Evolutionary conservation across 2,888 invertebrate genomes (phyloP).

Genomic region (Mythimna ferrago): DNA sequence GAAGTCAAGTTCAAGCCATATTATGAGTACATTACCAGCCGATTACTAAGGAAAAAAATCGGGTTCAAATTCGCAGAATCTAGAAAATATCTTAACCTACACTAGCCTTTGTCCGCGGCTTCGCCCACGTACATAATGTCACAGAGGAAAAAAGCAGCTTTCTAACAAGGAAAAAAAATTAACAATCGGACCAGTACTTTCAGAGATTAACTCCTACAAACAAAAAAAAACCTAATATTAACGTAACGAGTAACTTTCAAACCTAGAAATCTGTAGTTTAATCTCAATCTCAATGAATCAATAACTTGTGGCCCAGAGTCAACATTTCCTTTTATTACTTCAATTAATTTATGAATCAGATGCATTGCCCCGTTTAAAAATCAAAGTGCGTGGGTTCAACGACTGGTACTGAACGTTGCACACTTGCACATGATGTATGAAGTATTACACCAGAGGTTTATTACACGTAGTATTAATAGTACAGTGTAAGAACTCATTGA

Average conservation of each 20-base stretch:
- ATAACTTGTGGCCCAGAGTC: conserved; percentile 19
- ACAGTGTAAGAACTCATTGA: conserved; percentile 64
- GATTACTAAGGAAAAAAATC: conserved; percentile 11
- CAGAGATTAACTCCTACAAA: no score
- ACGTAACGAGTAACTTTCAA: background rate
- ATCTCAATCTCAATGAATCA: conserved; percentile 3
- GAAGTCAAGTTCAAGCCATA: background rate
- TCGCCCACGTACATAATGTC: no score
- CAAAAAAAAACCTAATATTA: no score
- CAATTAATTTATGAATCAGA: conserved; percentile 59
- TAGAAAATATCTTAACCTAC: background rate
- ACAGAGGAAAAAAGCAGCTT: no score
- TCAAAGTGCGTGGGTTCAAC: conserved; percentile 65
- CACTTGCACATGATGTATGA: conserved; percentile 55
- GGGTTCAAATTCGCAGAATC: background rate
- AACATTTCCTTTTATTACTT: conserved; percentile 37
- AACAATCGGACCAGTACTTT: no score
- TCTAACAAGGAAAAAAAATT: no score
- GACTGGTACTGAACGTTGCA: conserved; percentile 66
- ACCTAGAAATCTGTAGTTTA: conserved; percentile 1
- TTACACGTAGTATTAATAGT: conserved; percentile 64
- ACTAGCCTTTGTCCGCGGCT: no score
- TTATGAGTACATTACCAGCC: conserved; percentile 12
- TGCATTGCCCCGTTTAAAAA: conserved; percentile 56
- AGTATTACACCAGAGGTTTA: conserved; percentile 47